Percentiles rank a stretch among this genome's conserved stretches.
Conservation (phyloP, 2,888 invertebrate species). For the Chrysolina haemoptera region DNA sequence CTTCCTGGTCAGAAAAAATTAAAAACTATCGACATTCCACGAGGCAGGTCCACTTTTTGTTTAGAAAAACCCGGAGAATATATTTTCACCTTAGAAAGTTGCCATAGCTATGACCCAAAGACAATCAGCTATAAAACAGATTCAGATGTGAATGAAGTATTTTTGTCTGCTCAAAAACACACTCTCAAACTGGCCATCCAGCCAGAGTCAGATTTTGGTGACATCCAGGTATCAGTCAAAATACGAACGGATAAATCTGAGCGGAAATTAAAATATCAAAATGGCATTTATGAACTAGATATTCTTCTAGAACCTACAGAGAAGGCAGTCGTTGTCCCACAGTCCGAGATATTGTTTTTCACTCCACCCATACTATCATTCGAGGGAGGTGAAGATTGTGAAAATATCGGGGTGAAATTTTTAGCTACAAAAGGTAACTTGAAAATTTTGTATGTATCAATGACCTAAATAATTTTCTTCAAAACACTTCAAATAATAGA, state of each 20-base stretch:
- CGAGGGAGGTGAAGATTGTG: slow-evolving; percentile 79
- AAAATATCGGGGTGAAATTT: slow-evolving; percentile 74
- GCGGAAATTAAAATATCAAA: slow-evolving; percentile 47
- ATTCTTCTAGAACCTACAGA: slow-evolving; percentile 72
- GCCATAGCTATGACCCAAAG: slow-evolving; percentile 80
- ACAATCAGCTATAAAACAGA: slow-evolving; percentile 68
- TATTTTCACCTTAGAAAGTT: slow-evolving; percentile 82
- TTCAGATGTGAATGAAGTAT: slow-evolving; percentile 64
- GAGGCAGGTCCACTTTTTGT: slow-evolving; percentile 83
- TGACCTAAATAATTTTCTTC: background rate
- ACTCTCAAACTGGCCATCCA: slow-evolving; percentile 58
- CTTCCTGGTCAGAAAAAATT: slow-evolving; percentile 57
- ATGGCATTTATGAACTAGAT: slow-evolving; percentile 67
- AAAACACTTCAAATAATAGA: too few species aligned
- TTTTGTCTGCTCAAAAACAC: slow-evolving; percentile 65
- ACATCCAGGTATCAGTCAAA: slow-evolving; percentile 56
- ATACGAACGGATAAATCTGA: slow-evolving; percentile 47
- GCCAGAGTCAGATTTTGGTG: slow-evolving; percentile 59
- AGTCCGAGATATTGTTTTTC: slow-evolving; percentile 82
- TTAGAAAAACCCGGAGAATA: slow-evolving; percentile 80
- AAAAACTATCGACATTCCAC: slow-evolving; percentile 69
- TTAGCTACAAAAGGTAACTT: slow-evolving; percentile 67
- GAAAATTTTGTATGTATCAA: background rate
- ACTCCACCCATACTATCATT: slow-evolving; percentile 75
- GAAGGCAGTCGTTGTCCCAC: slow-evolving; percentile 76